Base-by-base conservation (phyloP, 2,113 vertebrate genomes). In the Pampusana beccarii region DNA sequence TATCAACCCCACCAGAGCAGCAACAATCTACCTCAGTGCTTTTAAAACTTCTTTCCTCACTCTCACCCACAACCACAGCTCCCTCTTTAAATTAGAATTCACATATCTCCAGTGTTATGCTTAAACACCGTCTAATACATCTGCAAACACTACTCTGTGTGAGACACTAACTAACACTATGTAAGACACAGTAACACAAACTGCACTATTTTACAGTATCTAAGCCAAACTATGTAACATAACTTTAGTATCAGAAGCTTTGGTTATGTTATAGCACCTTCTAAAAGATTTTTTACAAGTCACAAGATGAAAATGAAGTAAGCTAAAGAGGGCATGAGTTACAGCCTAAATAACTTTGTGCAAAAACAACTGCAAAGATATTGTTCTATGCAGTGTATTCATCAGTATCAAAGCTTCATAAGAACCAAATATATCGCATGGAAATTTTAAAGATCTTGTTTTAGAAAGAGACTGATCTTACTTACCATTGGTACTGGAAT, bases 401-500 rank as follows among this genome's bases (percentile, higher is more conserved):
- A 64, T 21, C 25, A 38, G 5, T 21, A 15, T 48, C 34, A 64
- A 69, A 71, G 38, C 34, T 69, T 50, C 29, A 13, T 8, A 62
- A 58, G 11, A 90, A 70, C 5, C 40, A 80, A 71, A 57, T 6
- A 79, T 2, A 81, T 14, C 16, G 10, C 3, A 10, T 3, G 3
- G 79, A 81, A 62, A 79, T 19, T 6, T 64, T 46, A 36, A 81
- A 78, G 17, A 54, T 16, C 29, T 93, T 57, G 20, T 31, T 60
- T 70, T 81, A 74, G 14, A 19, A 88, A 94, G 26, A 88, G 11
- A 75, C 12, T n/a, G 46, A 38, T 84, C 57, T 79, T 95, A 85
- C 95, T 95, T 87, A 97, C 95, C 91, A 94, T 92, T 89, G 17
- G 91, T 65, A 93, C 31, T 58, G 46, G 40, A 91, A 92, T 28